These are phyloP conservation scores for Crotalus helleri DNA, from an alignment of 2,113 vertebrate species.

Conservation along the genomic window DNA sequence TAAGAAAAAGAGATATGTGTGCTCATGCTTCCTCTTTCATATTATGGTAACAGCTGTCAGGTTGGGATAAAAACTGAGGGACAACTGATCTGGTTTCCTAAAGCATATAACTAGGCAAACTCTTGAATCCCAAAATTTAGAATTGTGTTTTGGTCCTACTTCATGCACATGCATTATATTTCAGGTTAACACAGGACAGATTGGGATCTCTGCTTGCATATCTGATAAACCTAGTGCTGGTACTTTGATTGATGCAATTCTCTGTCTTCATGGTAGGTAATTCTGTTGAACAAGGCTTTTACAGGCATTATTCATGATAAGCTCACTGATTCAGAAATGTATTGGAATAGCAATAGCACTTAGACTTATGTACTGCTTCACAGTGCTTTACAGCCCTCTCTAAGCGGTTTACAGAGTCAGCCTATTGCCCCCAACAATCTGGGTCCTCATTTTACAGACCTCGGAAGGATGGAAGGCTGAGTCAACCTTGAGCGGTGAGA, in stretches of 20 bases:
- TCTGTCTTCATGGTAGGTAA: slow-evolving; percentile 35
- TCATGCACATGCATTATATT: neutral
- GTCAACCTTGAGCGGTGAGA: no score
- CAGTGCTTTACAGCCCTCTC: no score
- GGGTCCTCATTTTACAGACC: no score
- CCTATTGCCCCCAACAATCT: no score
- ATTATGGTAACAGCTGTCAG: neutral
- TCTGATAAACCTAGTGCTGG: slow-evolving; percentile 40
- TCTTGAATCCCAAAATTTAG: neutral
- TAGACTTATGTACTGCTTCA: no score
- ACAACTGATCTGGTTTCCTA: neutral
- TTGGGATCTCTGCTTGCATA: slow-evolving; percentile 11
- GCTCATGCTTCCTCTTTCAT: neutral
- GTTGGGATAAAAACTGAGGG: neutral
- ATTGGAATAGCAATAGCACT: slow-evolving; percentile 17
- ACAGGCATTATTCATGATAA: slow-evolving; percentile 49
- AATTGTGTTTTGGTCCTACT: neutral
- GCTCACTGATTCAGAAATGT: slow-evolving; percentile 48
- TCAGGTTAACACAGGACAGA: neutral
- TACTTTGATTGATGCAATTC: slow-evolving; percentile 22
- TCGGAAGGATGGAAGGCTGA: no score
- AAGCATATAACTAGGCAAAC: neutral
- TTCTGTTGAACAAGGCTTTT: slow-evolving; percentile 28
- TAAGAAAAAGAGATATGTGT: neutral
- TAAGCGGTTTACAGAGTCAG: no score